Conservation (phyloP, 2,113 vertebrate genomes). For the Aleadryas rufinucha region DNA sequence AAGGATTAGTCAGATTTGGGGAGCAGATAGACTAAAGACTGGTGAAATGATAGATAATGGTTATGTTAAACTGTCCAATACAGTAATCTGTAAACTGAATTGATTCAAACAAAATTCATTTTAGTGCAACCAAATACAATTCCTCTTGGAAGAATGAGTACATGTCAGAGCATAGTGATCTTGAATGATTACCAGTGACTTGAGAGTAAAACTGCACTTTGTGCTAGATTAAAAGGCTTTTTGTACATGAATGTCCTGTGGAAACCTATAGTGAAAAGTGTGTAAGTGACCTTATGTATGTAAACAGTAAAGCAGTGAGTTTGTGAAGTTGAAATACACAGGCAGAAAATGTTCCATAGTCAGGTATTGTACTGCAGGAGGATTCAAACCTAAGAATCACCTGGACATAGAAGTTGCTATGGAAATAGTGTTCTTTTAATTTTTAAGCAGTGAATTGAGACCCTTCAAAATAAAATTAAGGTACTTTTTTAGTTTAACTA, state of each 20-base stretch:
- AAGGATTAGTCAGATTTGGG: neutral
- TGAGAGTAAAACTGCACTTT: neutral
- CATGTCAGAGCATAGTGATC: neutral
- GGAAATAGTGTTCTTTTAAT: neutral
- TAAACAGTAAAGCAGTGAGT: neutral
- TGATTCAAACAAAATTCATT: neutral
- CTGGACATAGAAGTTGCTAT: neutral
- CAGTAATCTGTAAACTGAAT: neutral
- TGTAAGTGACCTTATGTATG: neutral
- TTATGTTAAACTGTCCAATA: neutral
- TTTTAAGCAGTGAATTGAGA: neutral
- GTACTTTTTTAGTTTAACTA: neutral
- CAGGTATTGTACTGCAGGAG: neutral
- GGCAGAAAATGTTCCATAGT: neutral
- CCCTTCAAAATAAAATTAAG: neutral
- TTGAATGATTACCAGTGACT: neutral
- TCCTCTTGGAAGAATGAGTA: neutral
- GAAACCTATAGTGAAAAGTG: neutral
- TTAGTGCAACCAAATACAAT: neutral
- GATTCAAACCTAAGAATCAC: neutral
- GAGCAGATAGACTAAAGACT: neutral
- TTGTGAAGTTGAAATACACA: neutral
- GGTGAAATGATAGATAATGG: neutral
- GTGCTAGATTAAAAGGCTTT: neutral
- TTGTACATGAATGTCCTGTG: accelerated